A percentile compares a stretch with the other conserved stretches of the same genome.
Conservation (phyloP, 2,888 invertebrate genomes). For the Poecilobothrus nobilitatus region DNA sequence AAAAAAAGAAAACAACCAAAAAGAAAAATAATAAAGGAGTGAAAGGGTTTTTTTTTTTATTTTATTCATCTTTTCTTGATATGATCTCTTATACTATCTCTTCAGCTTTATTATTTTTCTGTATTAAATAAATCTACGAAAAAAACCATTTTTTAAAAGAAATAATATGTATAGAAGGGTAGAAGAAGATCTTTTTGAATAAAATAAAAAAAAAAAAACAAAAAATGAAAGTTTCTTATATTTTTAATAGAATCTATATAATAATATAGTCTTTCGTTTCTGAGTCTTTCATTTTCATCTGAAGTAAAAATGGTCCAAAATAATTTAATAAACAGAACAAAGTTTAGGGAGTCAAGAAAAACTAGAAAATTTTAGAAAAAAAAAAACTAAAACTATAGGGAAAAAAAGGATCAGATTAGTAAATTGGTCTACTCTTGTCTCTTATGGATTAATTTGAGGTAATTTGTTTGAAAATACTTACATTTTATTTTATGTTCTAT, state of each 20-base stretch:
- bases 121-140: too few species aligned
- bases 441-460: conserved; percentile 1
- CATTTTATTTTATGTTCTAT: too few species aligned
- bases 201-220: neutral
- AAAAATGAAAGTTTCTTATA: neutral
- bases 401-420: neutral
- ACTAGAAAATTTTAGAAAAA: too few species aligned
- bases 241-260: too few species aligned
- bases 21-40: neutral
- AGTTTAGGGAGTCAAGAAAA: too few species aligned
- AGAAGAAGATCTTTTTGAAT: neutral
- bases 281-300: too few species aligned
- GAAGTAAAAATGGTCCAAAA: neutral
- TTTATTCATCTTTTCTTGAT: neutral
- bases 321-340: neutral
- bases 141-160: too few species aligned
- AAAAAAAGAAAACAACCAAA: neutral
- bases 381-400: neutral
- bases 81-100: neutral
- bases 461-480: neutral
- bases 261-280: too few species aligned
- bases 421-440: neutral
- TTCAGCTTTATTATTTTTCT: too few species aligned
- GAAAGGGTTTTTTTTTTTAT: neutral
- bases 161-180: too few species aligned